phyloP scores from a whole-genome alignment of 2,113 vertebrate species.

The Petromus typicus region DNA sequence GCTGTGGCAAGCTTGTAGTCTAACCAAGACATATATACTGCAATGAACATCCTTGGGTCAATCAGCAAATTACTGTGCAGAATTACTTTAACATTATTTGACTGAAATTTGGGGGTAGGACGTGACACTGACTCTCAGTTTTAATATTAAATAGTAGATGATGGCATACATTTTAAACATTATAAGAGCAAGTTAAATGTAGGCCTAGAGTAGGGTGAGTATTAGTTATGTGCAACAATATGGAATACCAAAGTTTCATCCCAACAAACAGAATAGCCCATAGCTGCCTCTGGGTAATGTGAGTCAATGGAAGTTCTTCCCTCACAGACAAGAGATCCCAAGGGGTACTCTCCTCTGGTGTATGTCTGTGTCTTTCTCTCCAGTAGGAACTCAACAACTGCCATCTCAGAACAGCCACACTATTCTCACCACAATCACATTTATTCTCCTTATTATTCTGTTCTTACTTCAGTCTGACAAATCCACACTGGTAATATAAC shows the following conservation, averaged over 20 bases:
- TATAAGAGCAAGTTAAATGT: background rate
- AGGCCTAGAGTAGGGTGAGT: background rate
- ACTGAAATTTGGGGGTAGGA: slow-evolving; percentile 5
- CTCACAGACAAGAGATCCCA: background rate
- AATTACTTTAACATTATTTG: background rate
- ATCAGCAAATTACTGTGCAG: background rate
- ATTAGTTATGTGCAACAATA: background rate
- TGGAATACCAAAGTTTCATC: background rate
- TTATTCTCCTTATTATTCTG: background rate
- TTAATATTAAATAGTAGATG: background rate
- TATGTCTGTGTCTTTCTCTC: background rate
- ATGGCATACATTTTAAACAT: background rate
- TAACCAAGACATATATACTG: background rate
- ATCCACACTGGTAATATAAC: background rate
- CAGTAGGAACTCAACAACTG: background rate
- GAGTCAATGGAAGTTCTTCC: background rate
- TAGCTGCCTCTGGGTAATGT: background rate
- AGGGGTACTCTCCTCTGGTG: background rate
- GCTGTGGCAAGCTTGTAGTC: background rate
- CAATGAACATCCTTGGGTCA: slow-evolving; percentile 9
- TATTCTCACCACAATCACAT: background rate
- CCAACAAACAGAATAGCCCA: background rate
- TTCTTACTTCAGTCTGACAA: background rate
- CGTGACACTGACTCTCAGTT: background rate
- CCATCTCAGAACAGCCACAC: background rate